Conservation (phyloP, 2,797 vertebrate genomes). For the Gallirallus australis region DNA sequence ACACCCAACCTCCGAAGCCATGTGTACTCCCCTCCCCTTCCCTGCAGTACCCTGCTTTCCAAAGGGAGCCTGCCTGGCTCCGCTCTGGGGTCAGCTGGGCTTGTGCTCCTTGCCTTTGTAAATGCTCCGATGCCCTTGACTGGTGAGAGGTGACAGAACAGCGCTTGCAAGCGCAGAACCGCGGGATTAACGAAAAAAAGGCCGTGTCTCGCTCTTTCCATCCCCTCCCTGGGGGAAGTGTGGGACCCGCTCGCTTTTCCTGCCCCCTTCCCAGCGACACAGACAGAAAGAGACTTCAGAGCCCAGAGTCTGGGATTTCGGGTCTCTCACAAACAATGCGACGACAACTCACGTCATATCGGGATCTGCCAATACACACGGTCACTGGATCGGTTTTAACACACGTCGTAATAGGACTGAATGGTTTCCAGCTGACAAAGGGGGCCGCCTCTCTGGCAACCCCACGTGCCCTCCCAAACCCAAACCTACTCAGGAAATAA, state of each 20-base stretch:
- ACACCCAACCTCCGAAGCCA: conserved; percentile 65
- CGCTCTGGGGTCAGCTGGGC: conserved; percentile 55
- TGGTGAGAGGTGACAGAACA: conserved; percentile 51
- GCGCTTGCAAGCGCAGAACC: conserved; percentile 28
- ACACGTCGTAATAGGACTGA: conserved; percentile 59
- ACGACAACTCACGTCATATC: conserved; percentile 54
- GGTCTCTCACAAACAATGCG: conserved; percentile 72
- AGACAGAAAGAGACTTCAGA: conserved; percentile 29
- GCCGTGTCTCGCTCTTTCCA: background rate
- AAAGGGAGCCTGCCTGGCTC: conserved; percentile 47
- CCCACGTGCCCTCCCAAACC: conserved; percentile 72
- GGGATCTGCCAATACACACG: conserved; percentile 70
- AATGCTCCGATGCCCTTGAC: conserved; percentile 38
- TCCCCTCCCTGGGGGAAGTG: background rate
- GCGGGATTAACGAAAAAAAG: conserved; percentile 23
- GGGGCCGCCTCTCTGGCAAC: background rate
- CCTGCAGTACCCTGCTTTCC: conserved; percentile 62
- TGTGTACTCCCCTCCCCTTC: conserved; percentile 60
- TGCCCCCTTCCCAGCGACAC: conserved; percentile 40
- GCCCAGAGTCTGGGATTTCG: background rate
- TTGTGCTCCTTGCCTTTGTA: conserved; percentile 68
- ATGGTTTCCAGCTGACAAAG: conserved; percentile 58
- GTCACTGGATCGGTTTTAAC: conserved; percentile 72
- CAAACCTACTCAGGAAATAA: conserved; percentile 60
- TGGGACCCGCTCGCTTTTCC: background rate